Conservation (phyloP, 1,140 invertebrate species). For the Brachionus manjavacas region DNA sequence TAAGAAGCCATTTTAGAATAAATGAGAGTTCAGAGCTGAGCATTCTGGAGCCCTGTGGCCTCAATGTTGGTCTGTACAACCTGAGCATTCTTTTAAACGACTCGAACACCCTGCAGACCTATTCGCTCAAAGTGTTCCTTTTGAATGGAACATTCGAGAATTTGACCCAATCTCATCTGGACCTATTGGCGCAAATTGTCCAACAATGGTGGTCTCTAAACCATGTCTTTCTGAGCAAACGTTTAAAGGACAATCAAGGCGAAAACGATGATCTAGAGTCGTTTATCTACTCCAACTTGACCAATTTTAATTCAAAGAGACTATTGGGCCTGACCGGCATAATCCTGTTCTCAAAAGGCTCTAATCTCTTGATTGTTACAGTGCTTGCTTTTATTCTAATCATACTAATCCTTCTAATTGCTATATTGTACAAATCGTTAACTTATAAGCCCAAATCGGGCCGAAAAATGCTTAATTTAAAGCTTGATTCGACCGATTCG, state of each 20-base stretch:
- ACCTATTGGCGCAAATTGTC: not conserved
- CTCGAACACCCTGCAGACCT: not conserved
- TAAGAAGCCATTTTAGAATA: not conserved
- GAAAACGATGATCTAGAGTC: not conserved
- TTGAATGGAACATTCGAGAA: not conserved
- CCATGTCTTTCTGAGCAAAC: not conserved
- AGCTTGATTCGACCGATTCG: conserved; percentile 9
- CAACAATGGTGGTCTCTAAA: conserved; percentile 7
- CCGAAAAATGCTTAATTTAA: conserved; percentile 14
- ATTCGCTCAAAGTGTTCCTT: not conserved
- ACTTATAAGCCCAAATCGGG: not conserved
- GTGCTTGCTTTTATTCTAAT: not conserved
- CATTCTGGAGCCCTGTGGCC: not conserved
- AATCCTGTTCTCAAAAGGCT: conserved; percentile 24
- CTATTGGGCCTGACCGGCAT: not conserved
- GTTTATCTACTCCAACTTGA: conserved; percentile 14
- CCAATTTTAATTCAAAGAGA: not conserved
- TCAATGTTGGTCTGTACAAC: conserved; percentile 1
- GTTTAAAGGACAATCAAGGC: not conserved
- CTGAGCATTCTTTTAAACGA: conserved; percentile 16
- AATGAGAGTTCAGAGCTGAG: not conserved
- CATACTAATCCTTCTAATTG: conserved; percentile 15
- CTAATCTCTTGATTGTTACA: not conserved
- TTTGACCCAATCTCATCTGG: not conserved
- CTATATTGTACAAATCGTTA: conserved; percentile 19